These are phyloP conservation scores for Myotis brandtii DNA, from an alignment of 2,113 vertebrate genomes.

Conservation along the genomic window DNA sequence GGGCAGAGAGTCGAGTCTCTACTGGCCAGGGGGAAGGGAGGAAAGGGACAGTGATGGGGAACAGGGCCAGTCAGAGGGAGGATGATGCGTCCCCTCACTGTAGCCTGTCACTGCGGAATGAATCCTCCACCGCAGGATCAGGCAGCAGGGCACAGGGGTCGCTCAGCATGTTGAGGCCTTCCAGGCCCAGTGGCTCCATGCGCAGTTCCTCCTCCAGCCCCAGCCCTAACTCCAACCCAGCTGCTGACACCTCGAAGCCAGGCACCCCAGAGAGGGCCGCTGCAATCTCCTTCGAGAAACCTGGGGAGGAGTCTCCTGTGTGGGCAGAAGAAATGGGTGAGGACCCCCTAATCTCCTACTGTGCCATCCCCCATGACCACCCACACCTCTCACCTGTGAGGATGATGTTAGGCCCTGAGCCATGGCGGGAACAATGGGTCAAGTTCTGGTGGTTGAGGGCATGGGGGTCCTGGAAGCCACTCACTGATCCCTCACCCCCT, in stretches of 20 bases:
- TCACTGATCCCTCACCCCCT: conserved; percentile 74
- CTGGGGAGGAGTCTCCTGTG: conserved; percentile 89
- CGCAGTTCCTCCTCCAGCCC: conserved; percentile 90
- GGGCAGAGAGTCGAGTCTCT: conserved; percentile 68
- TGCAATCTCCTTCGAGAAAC: conserved; percentile 94
- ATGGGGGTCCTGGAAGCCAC: conserved; percentile 83
- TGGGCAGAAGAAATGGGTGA: neutral
- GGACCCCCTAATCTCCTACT: neutral
- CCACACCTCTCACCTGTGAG: conserved; percentile 87
- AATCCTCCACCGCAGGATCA: conserved; percentile 94
- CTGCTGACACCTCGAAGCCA: conserved; percentile 91
- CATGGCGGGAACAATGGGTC: conserved; percentile 86
- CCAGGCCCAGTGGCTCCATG: conserved; percentile 92
- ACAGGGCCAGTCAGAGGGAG: neutral
- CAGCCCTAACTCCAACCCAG: conserved; percentile 84
- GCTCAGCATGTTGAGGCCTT: conserved; percentile 90
- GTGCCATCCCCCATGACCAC: fast-evolving
- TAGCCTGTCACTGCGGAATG: conserved; percentile 93
- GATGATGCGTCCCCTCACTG: conserved; percentile 85
- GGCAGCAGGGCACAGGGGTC: conserved; percentile 94
- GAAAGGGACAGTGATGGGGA: conserved; percentile 42
- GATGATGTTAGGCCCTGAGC: conserved; percentile 91
- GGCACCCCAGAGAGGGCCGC: conserved; percentile 92
- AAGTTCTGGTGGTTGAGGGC: conserved; percentile 88
- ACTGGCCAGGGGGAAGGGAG: conserved; percentile 71